These are phyloP conservation scores for Stomatorhinus ivindoensis DNA, from an alignment of 2,113 vertebrate species.

Conservation along the genomic window DNA sequence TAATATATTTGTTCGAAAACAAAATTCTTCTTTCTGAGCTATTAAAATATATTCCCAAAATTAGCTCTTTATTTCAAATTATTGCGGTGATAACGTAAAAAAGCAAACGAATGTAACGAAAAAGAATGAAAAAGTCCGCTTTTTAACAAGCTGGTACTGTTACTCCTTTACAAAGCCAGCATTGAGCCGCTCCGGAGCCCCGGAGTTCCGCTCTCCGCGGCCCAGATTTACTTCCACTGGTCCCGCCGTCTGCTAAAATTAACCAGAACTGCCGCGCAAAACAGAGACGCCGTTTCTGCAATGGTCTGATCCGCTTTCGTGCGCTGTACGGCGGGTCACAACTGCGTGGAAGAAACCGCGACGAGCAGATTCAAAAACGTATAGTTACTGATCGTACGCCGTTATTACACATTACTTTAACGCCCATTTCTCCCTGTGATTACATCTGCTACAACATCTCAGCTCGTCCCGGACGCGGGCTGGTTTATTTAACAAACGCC, in stretches of 20 bases:
- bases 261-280: neutral
- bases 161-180: constrained; percentile 7
- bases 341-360: too few relatives aligned
- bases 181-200: neutral
- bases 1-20: neutral
- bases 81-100: neutral
- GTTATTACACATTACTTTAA: neutral
- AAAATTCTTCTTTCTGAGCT: neutral
- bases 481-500: neutral
- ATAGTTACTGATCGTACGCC: neutral
- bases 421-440: neutral
- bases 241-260: neutral
- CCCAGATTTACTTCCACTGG: neutral
- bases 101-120: neutral
- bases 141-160: neutral
- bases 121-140: neutral
- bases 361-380: neutral
- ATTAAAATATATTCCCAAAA: neutral
- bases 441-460: neutral
- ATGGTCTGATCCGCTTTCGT: neutral
- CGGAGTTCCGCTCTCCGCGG: neutral
- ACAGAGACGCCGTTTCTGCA: neutral
- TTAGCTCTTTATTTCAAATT: neutral
- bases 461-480: neutral
- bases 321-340: neutral